Evolutionary conservation across 1,140 invertebrate species (phyloP).

Genomic region (Zaprionus taronus): DNA sequence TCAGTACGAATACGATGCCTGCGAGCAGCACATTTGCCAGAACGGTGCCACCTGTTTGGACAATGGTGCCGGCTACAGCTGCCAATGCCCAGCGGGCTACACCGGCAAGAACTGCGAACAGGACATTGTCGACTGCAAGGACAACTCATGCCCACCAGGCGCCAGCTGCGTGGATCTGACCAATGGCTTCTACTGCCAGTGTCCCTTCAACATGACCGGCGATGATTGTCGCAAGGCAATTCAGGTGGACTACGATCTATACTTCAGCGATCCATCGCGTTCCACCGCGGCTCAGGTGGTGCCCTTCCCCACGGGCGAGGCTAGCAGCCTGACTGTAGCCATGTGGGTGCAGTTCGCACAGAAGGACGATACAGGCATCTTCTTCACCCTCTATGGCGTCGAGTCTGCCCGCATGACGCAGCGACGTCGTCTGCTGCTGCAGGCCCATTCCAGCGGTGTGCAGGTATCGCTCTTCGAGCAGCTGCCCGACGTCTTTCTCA

Average conservation of each 20-base stretch:
- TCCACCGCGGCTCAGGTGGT: conserved; percentile 95
- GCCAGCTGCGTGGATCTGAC: conserved; percentile 97
- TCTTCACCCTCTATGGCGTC: conserved; percentile 96
- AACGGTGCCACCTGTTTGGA: conserved; percentile 97
- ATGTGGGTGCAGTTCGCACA: conserved; percentile 98
- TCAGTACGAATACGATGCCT: conserved; percentile 97
- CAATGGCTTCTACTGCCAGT: conserved; percentile 96
- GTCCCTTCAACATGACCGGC: conserved; percentile 97
- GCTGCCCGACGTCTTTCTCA: conserved; percentile 94
- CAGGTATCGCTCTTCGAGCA: conserved; percentile 95
- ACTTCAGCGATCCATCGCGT: conserved; percentile 94
- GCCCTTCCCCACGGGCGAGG: conserved; percentile 92
- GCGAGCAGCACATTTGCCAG: conserved; percentile 93
- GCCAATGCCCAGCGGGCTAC: conserved; percentile 93
- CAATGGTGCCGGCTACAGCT: conserved; percentile 93
- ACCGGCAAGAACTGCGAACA: conserved; percentile 95
- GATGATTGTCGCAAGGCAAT: conserved; percentile 98
- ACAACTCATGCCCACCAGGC: conserved; percentile 96
- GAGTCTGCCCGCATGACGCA: conserved; percentile 91
- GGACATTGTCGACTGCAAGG: conserved; percentile 96
- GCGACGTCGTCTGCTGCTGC: conserved; percentile 92
- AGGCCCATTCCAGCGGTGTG: conserved; percentile 95
- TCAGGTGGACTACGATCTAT: conserved; percentile 97
- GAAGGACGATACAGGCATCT: conserved; percentile 94
- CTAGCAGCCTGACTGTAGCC: conserved; percentile 93